These are phyloP conservation scores for Toxostoma redivivum DNA, from an alignment of 2,113 vertebrate species.

Conservation along the genomic window DNA sequence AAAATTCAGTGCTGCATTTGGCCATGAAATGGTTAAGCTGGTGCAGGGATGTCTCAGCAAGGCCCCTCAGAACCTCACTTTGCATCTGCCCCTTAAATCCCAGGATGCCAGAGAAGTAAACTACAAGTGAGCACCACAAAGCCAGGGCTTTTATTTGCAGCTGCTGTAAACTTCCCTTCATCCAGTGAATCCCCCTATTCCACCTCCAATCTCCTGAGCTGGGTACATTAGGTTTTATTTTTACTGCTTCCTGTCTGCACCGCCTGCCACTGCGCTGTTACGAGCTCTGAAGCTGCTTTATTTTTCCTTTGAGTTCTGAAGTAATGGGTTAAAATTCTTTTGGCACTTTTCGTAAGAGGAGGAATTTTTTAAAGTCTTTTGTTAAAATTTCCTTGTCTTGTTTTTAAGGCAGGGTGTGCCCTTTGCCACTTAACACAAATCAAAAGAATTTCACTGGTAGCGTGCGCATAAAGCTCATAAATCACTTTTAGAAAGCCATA, in stretches of 20 bases:
- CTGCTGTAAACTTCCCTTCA: not conserved
- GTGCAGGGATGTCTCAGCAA: not conserved
- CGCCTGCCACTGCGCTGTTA: not conserved
- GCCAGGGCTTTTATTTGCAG: not conserved
- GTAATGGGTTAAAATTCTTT: slow-evolving; percentile 44
- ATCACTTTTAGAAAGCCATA: slow-evolving; percentile 59
- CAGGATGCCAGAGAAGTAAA: not conserved
- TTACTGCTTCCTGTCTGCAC: not conserved
- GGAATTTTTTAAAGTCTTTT: slow-evolving; percentile 44
- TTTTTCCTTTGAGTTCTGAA: not conserved
- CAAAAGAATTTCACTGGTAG: slow-evolving; percentile 31
- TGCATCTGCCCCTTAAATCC: not conserved
- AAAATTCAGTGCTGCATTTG: not conserved
- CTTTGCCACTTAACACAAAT: slow-evolving; percentile 49
- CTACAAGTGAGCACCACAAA: not conserved
- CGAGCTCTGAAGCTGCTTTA: not conserved
- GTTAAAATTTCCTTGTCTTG: slow-evolving; percentile 52
- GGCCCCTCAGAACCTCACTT: not conserved
- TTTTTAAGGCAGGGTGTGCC: slow-evolving; percentile 51
- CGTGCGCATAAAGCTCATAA: not conserved
- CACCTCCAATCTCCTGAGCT: not conserved
- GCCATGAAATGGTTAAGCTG: not conserved
- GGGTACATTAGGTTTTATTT: not conserved
- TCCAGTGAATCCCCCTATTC: not conserved
- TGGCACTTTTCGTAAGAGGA: not conserved